phyloP scores from a whole-genome alignment of 2,113 vertebrate genomes.

The Festucalex cinctus region DNA sequence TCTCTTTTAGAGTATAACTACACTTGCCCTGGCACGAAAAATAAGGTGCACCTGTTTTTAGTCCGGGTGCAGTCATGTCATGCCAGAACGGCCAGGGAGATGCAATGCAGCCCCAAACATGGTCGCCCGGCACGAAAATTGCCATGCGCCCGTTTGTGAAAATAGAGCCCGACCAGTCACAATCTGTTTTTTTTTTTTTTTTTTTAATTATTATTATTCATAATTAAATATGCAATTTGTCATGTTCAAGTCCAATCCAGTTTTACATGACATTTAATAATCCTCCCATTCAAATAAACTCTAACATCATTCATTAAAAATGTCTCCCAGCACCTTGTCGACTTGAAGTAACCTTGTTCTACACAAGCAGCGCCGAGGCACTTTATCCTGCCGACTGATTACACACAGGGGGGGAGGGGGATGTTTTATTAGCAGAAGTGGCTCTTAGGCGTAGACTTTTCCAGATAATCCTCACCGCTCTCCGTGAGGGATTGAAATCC shows the following conservation, averaged over 20 bases:
- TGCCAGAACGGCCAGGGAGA: too few relatives aligned
- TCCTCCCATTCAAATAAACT: slow-evolving; percentile 37
- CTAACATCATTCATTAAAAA: slow-evolving; percentile 39
- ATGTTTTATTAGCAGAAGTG: slow-evolving; percentile 46
- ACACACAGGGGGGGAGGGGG: slow-evolving; percentile 22
- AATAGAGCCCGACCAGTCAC: not conserved
- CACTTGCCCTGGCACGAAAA: too few relatives aligned
- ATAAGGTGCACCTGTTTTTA: too few relatives aligned
- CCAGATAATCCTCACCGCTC: slow-evolving; percentile 54
- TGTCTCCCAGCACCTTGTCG: slow-evolving; percentile 23
- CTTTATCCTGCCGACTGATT: slow-evolving; percentile 36
- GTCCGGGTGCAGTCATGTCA: too few relatives aligned
- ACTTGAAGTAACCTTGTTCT: slow-evolving; percentile 37
- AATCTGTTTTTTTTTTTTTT: too few relatives aligned
- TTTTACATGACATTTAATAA: slow-evolving; percentile 1
- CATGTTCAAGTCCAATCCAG: slow-evolving; percentile 20
- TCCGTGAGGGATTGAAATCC: slow-evolving; percentile 56
- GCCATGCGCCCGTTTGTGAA: too few relatives aligned
- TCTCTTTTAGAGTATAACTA: too few relatives aligned
- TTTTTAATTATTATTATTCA: too few relatives aligned
- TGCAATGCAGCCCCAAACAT: too few relatives aligned
- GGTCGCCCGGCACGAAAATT: too few relatives aligned
- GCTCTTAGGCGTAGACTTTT: slow-evolving; percentile 42
- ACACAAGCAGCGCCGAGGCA: slow-evolving; percentile 17
- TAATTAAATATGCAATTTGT: not conserved